Evolutionary conservation across 1,140 invertebrate genomes (phyloP), one percentile per base, ranked within the genome.

Genomic region (Euwallacea fornicatus): DNA sequence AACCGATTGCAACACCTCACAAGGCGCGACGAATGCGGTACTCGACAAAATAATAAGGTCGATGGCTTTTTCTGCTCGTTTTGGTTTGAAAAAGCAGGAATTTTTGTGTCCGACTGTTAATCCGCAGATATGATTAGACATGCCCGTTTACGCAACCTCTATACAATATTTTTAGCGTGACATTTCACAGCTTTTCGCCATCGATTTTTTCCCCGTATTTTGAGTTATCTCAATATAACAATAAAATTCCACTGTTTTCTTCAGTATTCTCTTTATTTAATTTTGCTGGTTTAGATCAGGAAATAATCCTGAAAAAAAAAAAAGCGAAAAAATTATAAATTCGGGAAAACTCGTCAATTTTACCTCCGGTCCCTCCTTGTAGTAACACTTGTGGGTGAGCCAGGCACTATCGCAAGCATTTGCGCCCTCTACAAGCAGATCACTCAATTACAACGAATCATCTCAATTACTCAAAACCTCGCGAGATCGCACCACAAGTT

Each of bases 341-440:
- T 61, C 16, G 7, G 15, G 11, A 3, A 50, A 44, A 46, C 15
- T n/a, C 13, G 7, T 50, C 9, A 15, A 50, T 13, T 21, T 73
- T 74, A 78, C 77, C 4, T 69, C 66, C 7, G 77, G 77, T 21
- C 13, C 62, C 47, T 65, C 66, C 33, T 72, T 59, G 11, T 76
- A 74, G 47, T 73, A 78, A 21, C 77, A 78, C 72, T 79, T 78
- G 59, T 78, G 71, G 0, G 77, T 78, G n/a, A 76, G 55, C 71
- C 75, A 78, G 54, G 73, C 77, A 46, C 56, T 78, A 8, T 80
- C 78, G 59, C 79, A 81, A 21, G 73, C 53, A 66, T 76, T 75
- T 16, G 73, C 71, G 11, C 79, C 79, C 59, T 61, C 79, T 81
- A 61, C 50, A 74, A 78, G 68, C 4, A 33, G 4, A 33, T 33